Evolutionary conservation across 1,140 invertebrate genomes (phyloP).

Genomic region (Stegodyphus mimosarum): DNA sequence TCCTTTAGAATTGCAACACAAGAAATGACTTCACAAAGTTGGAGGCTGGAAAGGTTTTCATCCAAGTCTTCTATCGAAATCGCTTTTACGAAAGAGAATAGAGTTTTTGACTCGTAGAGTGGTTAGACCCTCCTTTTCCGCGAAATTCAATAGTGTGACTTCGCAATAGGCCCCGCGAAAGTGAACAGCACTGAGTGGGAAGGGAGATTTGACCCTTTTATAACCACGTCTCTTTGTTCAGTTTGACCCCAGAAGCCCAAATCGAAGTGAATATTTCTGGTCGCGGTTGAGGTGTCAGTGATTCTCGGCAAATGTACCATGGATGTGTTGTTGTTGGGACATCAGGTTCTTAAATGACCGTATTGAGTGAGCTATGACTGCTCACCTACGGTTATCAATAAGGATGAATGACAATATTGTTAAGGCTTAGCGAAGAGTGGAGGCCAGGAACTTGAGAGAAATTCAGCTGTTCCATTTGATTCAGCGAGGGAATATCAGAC

Average conservation of each 20-base stretch:
- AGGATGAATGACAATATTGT: slow-evolving; percentile 47
- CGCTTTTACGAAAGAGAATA: slow-evolving; percentile 16
- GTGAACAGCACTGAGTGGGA: background rate
- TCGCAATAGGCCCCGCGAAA: background rate
- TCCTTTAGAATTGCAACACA: slow-evolving; percentile 34
- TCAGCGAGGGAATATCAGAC: no score
- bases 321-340: slow-evolving; percentile 26
- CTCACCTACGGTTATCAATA: slow-evolving; percentile 3
- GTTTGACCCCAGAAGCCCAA: background rate
- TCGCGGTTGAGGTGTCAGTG: slow-evolving; percentile 41
- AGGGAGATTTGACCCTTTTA: slow-evolving; percentile 33
- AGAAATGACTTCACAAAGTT: slow-evolving; percentile 46
- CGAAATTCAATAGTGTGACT: slow-evolving; percentile 22
- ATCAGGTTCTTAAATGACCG: slow-evolving; percentile 16
- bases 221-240: slow-evolving; percentile 1
- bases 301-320: slow-evolving; percentile 44
- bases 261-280: slow-evolving; percentile 38
- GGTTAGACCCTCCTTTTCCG: background rate
- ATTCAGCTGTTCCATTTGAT: background rate
- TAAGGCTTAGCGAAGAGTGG: background rate
- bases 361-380: slow-evolving; percentile 26
- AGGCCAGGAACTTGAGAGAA: background rate
- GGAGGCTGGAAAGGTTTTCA: background rate
- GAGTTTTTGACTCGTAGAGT: slow-evolving; percentile 11
- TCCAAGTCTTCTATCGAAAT: background rate